A percentile compares a stretch with the other conserved stretches of the same genome.
Evolutionary conservation across 2,888 invertebrate genomes (phyloP).

Genomic region (Bimastos eiseni): DNA sequence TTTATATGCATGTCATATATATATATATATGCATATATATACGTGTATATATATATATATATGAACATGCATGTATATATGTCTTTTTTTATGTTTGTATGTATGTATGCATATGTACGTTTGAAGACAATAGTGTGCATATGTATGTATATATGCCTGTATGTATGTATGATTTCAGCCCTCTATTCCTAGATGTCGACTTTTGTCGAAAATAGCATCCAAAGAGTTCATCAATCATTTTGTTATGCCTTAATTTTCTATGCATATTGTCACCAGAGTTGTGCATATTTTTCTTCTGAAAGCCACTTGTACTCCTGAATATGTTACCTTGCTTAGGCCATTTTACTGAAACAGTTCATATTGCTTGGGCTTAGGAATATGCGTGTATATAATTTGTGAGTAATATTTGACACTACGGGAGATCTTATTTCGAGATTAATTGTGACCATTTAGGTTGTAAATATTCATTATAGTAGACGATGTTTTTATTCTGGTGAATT

Average conservation of each 20-base stretch:
- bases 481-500: background rate
- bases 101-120: no score
- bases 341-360: background rate
- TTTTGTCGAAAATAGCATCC: no score
- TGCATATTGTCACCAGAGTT: background rate
- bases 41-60: no score
- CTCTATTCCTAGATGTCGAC: no score
- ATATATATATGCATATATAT: no score
- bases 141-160: no score
- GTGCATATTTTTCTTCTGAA: background rate
- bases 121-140: no score
- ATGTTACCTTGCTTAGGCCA: background rate
- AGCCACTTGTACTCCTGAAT: background rate
- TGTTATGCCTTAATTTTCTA: background rate
- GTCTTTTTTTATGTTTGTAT: no score
- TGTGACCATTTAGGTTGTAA: background rate
- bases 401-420: background rate
- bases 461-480: background rate
- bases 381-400: background rate
- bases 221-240: no score
- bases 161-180: no score
- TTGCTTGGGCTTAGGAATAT: background rate
- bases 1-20: no score
- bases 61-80: no score
- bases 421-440: constrained; percentile 13